Base-by-base conservation (phyloP, 2,888 invertebrate genomes). In the Thera britannica region DNA sequence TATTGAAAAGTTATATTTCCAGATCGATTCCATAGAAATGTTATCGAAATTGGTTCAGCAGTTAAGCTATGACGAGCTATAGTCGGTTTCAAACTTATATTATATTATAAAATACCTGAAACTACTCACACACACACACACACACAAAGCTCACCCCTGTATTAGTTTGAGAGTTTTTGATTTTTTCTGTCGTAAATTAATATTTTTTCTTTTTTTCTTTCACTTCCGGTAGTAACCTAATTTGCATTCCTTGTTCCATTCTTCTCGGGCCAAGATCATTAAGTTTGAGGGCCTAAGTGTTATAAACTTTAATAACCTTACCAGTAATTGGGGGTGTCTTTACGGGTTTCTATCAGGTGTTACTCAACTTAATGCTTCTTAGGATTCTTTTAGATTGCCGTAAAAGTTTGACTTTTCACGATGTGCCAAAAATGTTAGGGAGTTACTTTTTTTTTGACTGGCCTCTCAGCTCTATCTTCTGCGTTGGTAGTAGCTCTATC, bases 221-320 rank as follows among this genome's bases (percentile, higher is more conserved):
- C 67, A 54, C 64, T 72, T 75, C 72, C 65, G 73, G 72, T 44
- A 60, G 58, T 52, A 51, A 59, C 51, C 12, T 54, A 8, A 8
- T 5, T 54, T 6, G 65, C 65, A 46, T 57, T 77, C 76, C 44
- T 55, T 9, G 76, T 56, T 73, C 65, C 65, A 79, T 79, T 80
- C 78, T 79, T 77, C 78, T 77, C 75, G 67, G 77, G 71, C 76
- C 75, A 75, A 77, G 76, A 73, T 80, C 83, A 82, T 87, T 85
- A 86, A 83, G 78, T 83, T 79, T 80, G 77, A 82, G 81, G 77
- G 80, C 72, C 74, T 77, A 73, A 82, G 80, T 77, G 79, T 76
- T 80, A 81, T 85, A 82, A 84, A 85, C 81, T 84, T 87, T 85
- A 85, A 88, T 83, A 81, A 80, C 81, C 79, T 77, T 76, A 71